A percentile compares a stretch with the other conserved stretches of the same genome.
phyloP scores from a whole-genome alignment of 2,797 vertebrate species.

The Philypnodon macrostomus region DNA sequence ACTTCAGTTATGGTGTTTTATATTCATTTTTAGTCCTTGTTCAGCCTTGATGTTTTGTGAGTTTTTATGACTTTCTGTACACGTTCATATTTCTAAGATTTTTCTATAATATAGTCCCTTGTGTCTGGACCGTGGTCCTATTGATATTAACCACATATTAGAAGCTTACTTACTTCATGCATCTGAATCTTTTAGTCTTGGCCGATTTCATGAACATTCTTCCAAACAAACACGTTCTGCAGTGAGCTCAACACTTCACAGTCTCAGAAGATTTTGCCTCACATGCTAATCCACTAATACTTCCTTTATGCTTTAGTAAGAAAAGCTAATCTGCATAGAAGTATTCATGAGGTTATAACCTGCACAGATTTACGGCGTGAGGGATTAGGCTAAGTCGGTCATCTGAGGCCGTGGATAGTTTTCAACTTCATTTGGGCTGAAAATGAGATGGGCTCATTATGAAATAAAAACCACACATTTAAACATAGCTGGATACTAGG shows the following conservation, averaged over 20 bases:
- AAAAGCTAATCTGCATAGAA: constrained; percentile 43
- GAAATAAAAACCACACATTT: not conserved
- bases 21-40: too few species aligned
- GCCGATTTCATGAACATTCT: constrained; percentile 22
- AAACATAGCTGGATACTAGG: too few species aligned
- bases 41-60: too few species aligned
- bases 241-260: not conserved
- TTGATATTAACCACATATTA: too few species aligned
- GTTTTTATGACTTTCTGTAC: too few species aligned
- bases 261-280: constrained; percentile 25
- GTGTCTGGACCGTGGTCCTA: too few species aligned
- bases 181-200: too few species aligned
- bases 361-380: constrained; percentile 39
- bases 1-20: too few species aligned
- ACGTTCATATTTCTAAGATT: too few species aligned
- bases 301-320: constrained; percentile 25
- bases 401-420: constrained; percentile 35
- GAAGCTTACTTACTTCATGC: too few species aligned
- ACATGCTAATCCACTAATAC: constrained; percentile 45
- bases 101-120: too few species aligned
- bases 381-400: constrained; percentile 45
- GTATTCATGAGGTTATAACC: constrained; percentile 21
- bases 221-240: constrained; percentile 28
- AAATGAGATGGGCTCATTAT: constrained; percentile 5
- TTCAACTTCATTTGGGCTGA: not conserved